Conservation (phyloP, 2,797 vertebrate species). For the Premnoplex brunnescens region DNA sequence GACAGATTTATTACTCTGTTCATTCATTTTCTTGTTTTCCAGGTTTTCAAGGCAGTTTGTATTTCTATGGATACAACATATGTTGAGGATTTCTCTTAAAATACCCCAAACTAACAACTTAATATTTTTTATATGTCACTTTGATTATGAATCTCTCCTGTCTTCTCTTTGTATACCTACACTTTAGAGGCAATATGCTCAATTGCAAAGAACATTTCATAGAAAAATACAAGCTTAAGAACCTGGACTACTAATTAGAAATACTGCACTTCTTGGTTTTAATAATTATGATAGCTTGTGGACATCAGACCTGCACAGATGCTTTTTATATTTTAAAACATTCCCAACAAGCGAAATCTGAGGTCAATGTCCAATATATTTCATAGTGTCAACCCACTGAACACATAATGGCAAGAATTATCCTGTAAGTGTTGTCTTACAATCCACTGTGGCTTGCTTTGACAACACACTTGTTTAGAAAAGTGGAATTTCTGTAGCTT, state of each 20-base stretch:
- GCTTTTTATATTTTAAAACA: background rate
- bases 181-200: background rate
- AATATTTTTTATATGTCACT: background rate
- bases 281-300: background rate
- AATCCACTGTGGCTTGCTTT: background rate
- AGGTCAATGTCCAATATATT: background rate
- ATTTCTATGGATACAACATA: background rate
- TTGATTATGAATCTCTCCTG: background rate
- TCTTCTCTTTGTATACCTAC: background rate
- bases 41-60: background rate
- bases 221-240: background rate
- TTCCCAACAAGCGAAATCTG: background rate
- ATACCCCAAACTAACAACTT: background rate
- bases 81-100: background rate
- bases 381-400: background rate
- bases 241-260: background rate
- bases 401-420: background rate
- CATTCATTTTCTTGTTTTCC: background rate
- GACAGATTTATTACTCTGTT: background rate
- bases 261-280: background rate
- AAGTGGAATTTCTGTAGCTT: background rate
- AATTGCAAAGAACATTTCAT: background rate
- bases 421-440: background rate
- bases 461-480: background rate
- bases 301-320: background rate